Evolutionary conservation across 2,113 vertebrate species (phyloP).

Genomic region (Tragulus kanchil): DNA sequence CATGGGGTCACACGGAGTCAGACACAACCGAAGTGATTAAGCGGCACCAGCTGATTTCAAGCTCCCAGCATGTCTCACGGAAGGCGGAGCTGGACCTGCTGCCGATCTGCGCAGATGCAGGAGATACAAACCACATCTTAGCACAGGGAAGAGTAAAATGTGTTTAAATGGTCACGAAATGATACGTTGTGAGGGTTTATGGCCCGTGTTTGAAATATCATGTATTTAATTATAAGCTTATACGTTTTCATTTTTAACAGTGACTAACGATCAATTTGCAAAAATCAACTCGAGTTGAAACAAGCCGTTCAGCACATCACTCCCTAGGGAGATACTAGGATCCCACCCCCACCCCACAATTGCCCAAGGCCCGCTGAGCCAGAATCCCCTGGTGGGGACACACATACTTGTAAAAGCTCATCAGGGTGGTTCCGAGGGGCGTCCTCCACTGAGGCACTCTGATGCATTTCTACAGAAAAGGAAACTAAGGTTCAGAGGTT

Average conservation of each 20-base stretch:
- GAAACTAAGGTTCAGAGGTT: background rate
- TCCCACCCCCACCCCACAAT: no score
- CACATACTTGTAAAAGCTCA: background rate
- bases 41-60: background rate
- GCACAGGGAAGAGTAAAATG: fast-evolving
- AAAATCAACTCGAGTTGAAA: no score
- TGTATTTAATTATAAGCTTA: background rate
- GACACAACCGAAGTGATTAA: no score
- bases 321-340: background rate
- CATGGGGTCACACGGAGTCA: no score
- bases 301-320: fast-evolving
- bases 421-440: background rate
- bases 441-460: background rate
- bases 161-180: background rate
- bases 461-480: background rate
- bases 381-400: background rate
- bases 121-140: background rate
- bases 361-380: background rate
- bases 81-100: no score
- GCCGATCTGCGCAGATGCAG: fast-evolving
- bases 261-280: background rate
- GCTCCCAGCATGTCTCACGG: background rate
- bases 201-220: background rate
- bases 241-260: background rate
- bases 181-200: background rate